A percentile compares a stretch with the other conserved stretches of the same genome.
These are phyloP conservation scores for Adrianichthys oophorus DNA, from an alignment of 2,797 vertebrate genomes.

Conservation along the genomic window DNA sequence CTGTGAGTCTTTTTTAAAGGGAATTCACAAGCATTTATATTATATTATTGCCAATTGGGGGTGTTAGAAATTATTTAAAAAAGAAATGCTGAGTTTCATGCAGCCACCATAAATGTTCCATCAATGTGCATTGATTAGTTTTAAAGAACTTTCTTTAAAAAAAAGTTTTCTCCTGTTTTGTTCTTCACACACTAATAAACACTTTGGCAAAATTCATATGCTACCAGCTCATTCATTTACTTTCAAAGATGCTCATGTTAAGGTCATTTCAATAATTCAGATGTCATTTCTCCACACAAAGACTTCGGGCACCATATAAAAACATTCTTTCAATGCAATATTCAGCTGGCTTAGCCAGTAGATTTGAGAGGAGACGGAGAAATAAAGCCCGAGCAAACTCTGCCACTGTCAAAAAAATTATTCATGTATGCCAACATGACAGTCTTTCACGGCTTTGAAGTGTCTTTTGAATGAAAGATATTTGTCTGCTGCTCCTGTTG, in stretches of 20 bases:
- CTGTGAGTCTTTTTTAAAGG: too few species aligned
- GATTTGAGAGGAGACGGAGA: not conserved
- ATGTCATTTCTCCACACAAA: constrained; percentile 40
- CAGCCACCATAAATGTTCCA: too few species aligned
- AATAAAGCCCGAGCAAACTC: constrained; percentile 24
- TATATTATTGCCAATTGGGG: too few species aligned
- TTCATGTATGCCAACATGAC: constrained; percentile 53
- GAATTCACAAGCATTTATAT: too few species aligned
- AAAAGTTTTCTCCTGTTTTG: too few species aligned
- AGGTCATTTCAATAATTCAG: constrained; percentile 60
- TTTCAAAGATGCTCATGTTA: constrained; percentile 45
- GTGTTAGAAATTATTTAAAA: too few species aligned
- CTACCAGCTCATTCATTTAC: constrained; percentile 40
- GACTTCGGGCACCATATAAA: constrained; percentile 40
- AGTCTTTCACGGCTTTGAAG: constrained; percentile 41
- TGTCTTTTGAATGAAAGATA: constrained; percentile 46
- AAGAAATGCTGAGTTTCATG: too few species aligned
- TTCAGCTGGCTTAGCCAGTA: constrained; percentile 34
- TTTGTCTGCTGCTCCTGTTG: constrained; percentile 24
- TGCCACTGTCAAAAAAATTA: constrained; percentile 31
- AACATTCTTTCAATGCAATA: constrained; percentile 49
- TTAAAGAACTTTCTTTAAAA: too few species aligned
- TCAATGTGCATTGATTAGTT: too few species aligned
- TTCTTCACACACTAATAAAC: too few species aligned
- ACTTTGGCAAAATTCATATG: not conserved